Conservation (phyloP, 2,113 vertebrate species). For the Taxidea taxus region DNA sequence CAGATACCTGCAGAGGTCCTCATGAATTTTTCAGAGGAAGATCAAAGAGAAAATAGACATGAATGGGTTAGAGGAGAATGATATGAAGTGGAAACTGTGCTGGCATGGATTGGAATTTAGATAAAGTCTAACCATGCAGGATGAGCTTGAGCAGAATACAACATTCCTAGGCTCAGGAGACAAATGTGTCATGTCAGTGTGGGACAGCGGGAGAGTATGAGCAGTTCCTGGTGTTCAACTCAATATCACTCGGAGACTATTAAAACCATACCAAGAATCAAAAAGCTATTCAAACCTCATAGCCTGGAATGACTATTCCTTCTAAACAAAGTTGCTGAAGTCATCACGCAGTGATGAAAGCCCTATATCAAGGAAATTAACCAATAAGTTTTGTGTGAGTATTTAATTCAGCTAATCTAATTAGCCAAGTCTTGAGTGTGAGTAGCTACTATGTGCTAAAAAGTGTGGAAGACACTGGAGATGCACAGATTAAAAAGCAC, state of each 20-base stretch:
- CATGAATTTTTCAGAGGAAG: conserved; percentile 72
- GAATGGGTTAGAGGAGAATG: conserved; percentile 49
- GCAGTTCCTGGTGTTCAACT: background rate
- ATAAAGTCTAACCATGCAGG: conserved; percentile 30
- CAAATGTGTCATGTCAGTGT: background rate
- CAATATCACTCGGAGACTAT: background rate
- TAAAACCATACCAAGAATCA: background rate
- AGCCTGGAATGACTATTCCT: background rate
- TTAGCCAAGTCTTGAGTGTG: background rate
- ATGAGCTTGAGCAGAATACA: background rate
- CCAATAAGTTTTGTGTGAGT: background rate
- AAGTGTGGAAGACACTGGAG: background rate
- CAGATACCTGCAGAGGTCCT: conserved; percentile 60
- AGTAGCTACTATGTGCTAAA: background rate
- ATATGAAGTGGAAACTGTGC: background rate
- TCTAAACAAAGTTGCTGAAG: background rate
- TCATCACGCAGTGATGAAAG: background rate
- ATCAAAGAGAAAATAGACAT: conserved; percentile 69
- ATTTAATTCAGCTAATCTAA: background rate
- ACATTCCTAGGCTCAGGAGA: background rate
- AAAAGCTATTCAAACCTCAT: background rate
- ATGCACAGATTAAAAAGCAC: background rate
- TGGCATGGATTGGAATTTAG: conserved; percentile 53
- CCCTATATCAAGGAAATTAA: background rate
- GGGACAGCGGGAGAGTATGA: background rate